Conservation (phyloP, 2,797 vertebrate genomes). For the Leptatherina wallacei region DNA sequence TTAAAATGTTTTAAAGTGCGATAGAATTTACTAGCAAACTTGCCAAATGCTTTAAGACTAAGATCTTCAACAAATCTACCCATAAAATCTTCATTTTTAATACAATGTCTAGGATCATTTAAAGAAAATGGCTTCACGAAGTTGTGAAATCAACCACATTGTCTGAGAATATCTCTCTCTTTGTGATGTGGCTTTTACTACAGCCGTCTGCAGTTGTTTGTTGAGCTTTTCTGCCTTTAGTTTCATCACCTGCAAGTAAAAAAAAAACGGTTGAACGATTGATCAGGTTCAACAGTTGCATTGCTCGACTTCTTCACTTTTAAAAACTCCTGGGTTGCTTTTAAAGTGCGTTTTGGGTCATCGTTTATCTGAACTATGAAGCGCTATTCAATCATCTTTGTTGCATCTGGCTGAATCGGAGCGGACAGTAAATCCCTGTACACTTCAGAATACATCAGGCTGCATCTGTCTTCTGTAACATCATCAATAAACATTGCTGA, state of each 20-base stretch:
- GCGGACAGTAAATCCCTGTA: neutral
- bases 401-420: neutral
- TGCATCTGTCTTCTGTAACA: constrained; percentile 2
- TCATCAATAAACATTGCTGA: constrained; percentile 7
- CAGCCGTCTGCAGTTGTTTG: too few species aligned
- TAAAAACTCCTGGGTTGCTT: neutral
- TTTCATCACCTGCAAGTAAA: neutral
- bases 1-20: neutral
- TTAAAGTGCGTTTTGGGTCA: neutral
- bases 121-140: neutral
- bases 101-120: too few species aligned
- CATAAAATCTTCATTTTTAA: too few species aligned
- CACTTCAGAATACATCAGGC: neutral
- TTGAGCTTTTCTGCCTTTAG: too few species aligned
- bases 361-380: neutral
- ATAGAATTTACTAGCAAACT: neutral
- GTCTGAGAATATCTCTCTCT: neutral
- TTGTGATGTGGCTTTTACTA: neutral
- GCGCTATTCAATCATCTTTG: neutral
- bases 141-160: neutral
- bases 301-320: neutral
- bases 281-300: neutral
- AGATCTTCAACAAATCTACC: too few species aligned
- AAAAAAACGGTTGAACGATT: neutral
- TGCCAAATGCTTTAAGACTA: neutral